Conservation (phyloP, 2,113 vertebrate species). For the Cheilinus undulatus region DNA sequence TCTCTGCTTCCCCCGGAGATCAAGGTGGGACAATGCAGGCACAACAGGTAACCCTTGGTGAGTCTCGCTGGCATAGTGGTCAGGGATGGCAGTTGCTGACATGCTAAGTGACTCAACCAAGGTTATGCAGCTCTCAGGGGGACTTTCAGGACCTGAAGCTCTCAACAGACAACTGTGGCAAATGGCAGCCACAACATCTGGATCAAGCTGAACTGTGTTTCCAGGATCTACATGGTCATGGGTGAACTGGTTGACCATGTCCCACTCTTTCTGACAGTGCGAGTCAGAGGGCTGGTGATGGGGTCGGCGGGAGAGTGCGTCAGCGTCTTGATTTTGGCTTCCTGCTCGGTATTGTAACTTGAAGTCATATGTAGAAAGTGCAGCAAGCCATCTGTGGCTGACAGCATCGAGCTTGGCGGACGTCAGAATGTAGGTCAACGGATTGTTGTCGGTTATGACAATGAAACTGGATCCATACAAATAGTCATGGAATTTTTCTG, state of each 20-base stretch:
- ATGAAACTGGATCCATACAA: too few relatives aligned
- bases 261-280: background rate
- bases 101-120: background rate
- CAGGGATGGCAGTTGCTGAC: background rate
- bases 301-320: background rate
- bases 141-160: background rate
- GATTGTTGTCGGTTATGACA: too few relatives aligned
- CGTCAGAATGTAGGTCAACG: background rate
- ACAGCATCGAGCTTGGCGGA: background rate
- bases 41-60: background rate
- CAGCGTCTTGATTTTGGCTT: background rate
- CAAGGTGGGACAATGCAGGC: background rate
- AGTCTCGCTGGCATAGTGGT: background rate
- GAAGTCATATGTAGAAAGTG: background rate
- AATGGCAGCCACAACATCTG: background rate
- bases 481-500: too few relatives aligned
- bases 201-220: fast-evolving
- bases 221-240: background rate
- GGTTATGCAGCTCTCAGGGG: background rate
- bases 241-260: background rate
- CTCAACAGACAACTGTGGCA: background rate
- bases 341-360: background rate
- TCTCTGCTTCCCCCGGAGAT: background rate
- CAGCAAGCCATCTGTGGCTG: background rate
- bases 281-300: background rate